These are phyloP conservation scores for Drosophila suzukii DNA, from an alignment of 1,140 invertebrate genomes.

Conservation along the genomic window DNA sequence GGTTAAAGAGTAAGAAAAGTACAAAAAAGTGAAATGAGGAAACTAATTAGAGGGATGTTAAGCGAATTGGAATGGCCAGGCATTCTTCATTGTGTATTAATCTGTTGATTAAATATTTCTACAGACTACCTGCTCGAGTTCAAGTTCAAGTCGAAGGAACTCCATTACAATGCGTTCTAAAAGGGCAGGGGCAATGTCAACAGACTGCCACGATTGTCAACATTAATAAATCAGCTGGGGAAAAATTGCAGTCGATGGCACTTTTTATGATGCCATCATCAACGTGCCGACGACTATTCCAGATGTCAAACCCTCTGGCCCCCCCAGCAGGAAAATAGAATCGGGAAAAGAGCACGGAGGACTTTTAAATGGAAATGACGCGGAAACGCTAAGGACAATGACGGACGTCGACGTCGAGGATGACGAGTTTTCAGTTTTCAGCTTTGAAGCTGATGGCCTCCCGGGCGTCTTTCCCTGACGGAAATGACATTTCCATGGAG, in stretches of 20 bases:
- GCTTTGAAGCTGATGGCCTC: constrained; percentile 10
- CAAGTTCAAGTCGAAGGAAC: constrained; percentile 1
- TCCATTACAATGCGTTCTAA: constrained; percentile 7
- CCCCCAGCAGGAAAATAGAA: constrained; percentile 27
- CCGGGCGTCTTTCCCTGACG: constrained; percentile 14
- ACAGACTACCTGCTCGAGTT: neutral
- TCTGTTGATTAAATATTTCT: constrained; percentile 15
- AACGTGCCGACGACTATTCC: constrained; percentile 22
- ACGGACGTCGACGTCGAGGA: constrained; percentile 51
- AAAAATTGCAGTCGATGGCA: constrained; percentile 47
- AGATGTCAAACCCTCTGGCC: constrained; percentile 43
- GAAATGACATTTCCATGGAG: constrained; percentile 48
- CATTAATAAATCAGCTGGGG: constrained; percentile 57
- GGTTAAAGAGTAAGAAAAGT: constrained; percentile 15
- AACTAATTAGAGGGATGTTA: constrained; percentile 25
- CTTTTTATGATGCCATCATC: constrained; percentile 55
- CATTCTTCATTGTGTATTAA: constrained; percentile 19
- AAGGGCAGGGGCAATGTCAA: neutral
- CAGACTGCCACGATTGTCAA: constrained; percentile 27
- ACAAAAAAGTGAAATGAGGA: constrained; percentile 8
- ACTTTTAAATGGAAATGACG: constrained; percentile 56
- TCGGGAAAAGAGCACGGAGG: constrained; percentile 13
- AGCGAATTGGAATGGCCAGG: constrained; percentile 1
- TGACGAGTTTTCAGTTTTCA: constrained; percentile 30
- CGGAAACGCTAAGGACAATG: constrained; percentile 53